A percentile compares a stretch with the other conserved stretches of the same genome.
Evolutionary conservation across 2,888 invertebrate species (phyloP).

Genomic region (Ormyrus labotus): DNA sequence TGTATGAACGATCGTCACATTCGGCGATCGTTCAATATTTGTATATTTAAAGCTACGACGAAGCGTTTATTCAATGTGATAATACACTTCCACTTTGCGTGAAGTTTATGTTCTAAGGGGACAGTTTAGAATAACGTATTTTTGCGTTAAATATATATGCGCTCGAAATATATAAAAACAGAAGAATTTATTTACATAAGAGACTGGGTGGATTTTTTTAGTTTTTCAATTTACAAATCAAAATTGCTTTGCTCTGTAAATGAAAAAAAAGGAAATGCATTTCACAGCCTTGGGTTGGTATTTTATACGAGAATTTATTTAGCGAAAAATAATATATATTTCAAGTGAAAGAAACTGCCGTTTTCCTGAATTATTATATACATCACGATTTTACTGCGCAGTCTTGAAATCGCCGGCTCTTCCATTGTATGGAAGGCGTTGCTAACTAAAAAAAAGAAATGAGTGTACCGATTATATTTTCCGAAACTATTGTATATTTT

Average conservation of each 20-base stretch:
- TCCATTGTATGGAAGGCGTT: conserved; percentile 16
- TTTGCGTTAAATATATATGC: conserved; percentile 5
- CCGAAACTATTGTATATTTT: conserved; percentile 38
- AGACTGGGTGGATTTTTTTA: conserved; percentile 17
- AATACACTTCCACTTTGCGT: conserved; percentile 19
- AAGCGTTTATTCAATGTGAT: conserved; percentile 49
- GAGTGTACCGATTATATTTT: conserved; percentile 37
- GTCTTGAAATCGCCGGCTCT: conserved; percentile 29
- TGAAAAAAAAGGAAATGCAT: not conserved
- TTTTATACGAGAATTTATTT: conserved; percentile 1
- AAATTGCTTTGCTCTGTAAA: not conserved
- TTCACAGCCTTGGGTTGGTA: conserved; percentile 7
- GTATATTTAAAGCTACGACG: conserved; percentile 21
- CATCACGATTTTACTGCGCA: conserved; percentile 22
- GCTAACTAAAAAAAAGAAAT: conserved; percentile 6
- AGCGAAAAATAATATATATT: conserved; percentile 21
- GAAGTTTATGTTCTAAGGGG: conserved; percentile 51
- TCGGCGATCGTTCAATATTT: conserved; percentile 5
- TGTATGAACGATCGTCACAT: conserved; percentile 17
- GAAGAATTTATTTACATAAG: not conserved
- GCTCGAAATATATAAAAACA: not conserved
- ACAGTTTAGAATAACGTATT: conserved; percentile 44
- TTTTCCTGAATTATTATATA: conserved; percentile 26
- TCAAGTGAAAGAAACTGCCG: conserved; percentile 35
- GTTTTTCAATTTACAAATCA: not conserved